These are phyloP conservation scores for Chionomys nivalis DNA, from an alignment of 2,113 vertebrate species.

Conservation along the genomic window DNA sequence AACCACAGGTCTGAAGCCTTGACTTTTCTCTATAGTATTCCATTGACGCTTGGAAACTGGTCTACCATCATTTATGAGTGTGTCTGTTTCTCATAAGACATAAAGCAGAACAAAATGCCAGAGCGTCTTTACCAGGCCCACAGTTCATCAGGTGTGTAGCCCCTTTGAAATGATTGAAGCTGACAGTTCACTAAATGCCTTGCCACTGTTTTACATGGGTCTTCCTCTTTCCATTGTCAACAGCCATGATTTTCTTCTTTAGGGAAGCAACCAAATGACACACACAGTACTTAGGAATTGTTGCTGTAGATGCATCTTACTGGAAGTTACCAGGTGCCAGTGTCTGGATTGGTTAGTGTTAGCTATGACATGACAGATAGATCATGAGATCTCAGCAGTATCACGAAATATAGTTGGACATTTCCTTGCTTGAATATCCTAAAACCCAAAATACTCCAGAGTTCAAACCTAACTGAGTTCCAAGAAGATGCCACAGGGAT, in stretches of 20 bases:
- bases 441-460: background rate
- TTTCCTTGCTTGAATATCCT: background rate
- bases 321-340: background rate
- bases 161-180: background rate
- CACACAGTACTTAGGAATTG: background rate
- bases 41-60: background rate
- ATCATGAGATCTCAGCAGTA: background rate
- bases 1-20: background rate
- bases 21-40: background rate
- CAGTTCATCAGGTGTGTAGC: background rate
- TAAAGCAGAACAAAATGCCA: constrained; percentile 2
- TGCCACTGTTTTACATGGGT: background rate
- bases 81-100: background rate
- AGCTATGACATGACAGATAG: background rate
- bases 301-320: background rate
- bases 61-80: background rate
- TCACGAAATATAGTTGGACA: background rate
- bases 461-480: background rate
- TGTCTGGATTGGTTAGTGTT: background rate
- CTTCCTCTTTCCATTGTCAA: background rate
- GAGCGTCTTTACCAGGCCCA: background rate
- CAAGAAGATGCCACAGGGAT: background rate
- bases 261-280: background rate
- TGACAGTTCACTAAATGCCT: background rate
- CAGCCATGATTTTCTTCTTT: background rate